Evolutionary conservation across 2,888 invertebrate species (phyloP).

Genomic region (Acleris cristana): DNA sequence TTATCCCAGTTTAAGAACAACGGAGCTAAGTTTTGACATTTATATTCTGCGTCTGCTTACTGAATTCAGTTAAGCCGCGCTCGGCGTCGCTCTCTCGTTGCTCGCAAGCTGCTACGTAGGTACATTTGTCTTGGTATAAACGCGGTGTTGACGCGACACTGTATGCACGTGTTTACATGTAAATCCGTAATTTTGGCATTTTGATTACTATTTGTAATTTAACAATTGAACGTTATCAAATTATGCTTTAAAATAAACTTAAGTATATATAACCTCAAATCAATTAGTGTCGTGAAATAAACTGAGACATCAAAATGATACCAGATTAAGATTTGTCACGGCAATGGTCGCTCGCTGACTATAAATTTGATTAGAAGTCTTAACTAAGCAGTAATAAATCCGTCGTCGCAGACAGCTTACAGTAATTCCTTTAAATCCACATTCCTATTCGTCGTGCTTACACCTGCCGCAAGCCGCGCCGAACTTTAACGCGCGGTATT

Average conservation of each 20-base stretch:
- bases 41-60: slow-evolving; percentile 50
- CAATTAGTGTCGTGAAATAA: background rate
- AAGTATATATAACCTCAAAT: too few relatives aligned
- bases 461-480: slow-evolving; percentile 53
- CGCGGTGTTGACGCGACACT: slow-evolving; percentile 23
- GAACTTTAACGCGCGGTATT: slow-evolving; percentile 48
- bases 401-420: slow-evolving; percentile 51
- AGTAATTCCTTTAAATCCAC: slow-evolving; percentile 62
- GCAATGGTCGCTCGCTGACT: slow-evolving; percentile 21
- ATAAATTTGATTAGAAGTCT: slow-evolving; percentile 55
- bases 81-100: slow-evolving; percentile 50
- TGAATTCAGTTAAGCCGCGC: slow-evolving; percentile 52
- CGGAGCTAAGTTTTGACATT: slow-evolving; percentile 41
- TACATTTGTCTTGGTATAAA: slow-evolving; percentile 47
- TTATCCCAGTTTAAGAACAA: slow-evolving; percentile 38
- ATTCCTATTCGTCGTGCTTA: slow-evolving; percentile 49
- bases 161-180: slow-evolving; percentile 4
- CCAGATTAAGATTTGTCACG: slow-evolving; percentile 13
- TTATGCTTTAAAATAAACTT: background rate
- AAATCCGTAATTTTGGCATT: background rate
- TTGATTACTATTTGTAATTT: slow-evolving; percentile 6
- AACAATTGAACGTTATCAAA: slow-evolving; percentile 1
- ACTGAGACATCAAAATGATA: slow-evolving; percentile 3
- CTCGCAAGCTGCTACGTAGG: slow-evolving; percentile 45
- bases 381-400: slow-evolving; percentile 56